Base-by-base conservation (phyloP, 2,888 invertebrate species). In the Nysson spinosus region DNA sequence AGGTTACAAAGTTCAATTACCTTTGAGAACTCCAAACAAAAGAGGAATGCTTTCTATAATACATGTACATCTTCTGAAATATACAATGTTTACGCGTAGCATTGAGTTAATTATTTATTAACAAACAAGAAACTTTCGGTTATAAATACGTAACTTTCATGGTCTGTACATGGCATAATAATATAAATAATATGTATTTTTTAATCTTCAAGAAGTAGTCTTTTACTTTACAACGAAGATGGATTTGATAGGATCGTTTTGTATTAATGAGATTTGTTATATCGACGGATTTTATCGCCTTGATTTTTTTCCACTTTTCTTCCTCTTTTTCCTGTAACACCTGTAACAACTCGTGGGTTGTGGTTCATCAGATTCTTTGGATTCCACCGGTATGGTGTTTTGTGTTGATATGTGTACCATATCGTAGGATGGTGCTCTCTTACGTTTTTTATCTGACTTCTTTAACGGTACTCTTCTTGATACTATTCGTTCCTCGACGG, bases 251-350 rank as follows among this genome's bases (percentile, higher is more conserved):
- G n/a, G n/a, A n/a, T n/a, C n/a, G n/a, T n/a, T n/a, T n/a, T n/a
- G n/a, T n/a, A n/a, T n/a, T n/a, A n/a, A n/a, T n/a, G n/a, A n/a
- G n/a, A n/a, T n/a, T n/a, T n/a, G n/a, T n/a, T n/a, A n/a, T n/a
- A n/a, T 14, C 3, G 19, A 46, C 39, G 43, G 0, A n/a, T 9
- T 52, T 67, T 52, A 70, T 57, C 47, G 71, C 24, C 54, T 58
- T 4, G 49, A 58, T 9, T 37, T 71, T 16, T 39, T 72, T 3
- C 39, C 37, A 19, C 58, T 69, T 68, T 77, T 77, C 47, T 78
- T 79, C 7, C 61, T 60, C 37, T 82, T 83, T 54, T 79, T 81
- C 40, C 75, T 81, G 64, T 79, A 83, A 71, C 83, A 84, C 22
- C 50, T 71, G 49, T 75, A 82, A 35, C 84, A 84, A 24, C 77